These are phyloP conservation scores for Rhinatrema bivittatum DNA, from an alignment of 2,797 vertebrate genomes.

Conservation along the genomic window DNA sequence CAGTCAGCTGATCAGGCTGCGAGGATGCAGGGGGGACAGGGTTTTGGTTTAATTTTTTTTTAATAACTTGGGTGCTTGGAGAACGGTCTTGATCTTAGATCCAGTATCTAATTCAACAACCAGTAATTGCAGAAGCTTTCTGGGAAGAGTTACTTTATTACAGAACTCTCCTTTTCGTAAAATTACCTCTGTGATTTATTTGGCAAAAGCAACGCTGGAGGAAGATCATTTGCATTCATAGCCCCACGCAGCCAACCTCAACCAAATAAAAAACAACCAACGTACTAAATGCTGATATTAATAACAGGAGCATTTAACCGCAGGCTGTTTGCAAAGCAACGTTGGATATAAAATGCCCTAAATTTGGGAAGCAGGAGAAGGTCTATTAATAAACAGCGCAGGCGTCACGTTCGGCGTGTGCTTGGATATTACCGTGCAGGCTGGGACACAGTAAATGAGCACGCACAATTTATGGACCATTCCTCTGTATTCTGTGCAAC, in stretches of 20 bases:
- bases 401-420: slow-evolving; percentile 8
- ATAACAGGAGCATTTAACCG: slow-evolving; percentile 33
- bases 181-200: slow-evolving; percentile 41
- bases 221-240: slow-evolving; percentile 38
- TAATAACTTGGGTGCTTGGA: slow-evolving; percentile 48
- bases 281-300: slow-evolving; percentile 37
- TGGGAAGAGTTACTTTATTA: slow-evolving; percentile 38
- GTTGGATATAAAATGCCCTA: slow-evolving; percentile 35
- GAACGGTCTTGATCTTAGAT: slow-evolving; percentile 50
- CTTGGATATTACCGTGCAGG: background rate
- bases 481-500: slow-evolving; percentile 13
- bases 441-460: slow-evolving; percentile 13
- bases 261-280: no score
- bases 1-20: no score
- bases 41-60: no score
- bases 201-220: slow-evolving; percentile 16
- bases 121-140: slow-evolving; percentile 50
- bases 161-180: slow-evolving; percentile 44
- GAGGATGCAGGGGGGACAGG: no score
- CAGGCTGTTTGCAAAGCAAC: slow-evolving; percentile 18
- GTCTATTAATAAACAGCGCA: slow-evolving; percentile 22
- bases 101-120: slow-evolving; percentile 55
- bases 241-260: slow-evolving; percentile 30
- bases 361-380: slow-evolving; percentile 21
- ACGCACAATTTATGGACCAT: slow-evolving; percentile 26